Conservation (phyloP, 2,797 vertebrate species). For the Chiroxiphia lanceolata region DNA sequence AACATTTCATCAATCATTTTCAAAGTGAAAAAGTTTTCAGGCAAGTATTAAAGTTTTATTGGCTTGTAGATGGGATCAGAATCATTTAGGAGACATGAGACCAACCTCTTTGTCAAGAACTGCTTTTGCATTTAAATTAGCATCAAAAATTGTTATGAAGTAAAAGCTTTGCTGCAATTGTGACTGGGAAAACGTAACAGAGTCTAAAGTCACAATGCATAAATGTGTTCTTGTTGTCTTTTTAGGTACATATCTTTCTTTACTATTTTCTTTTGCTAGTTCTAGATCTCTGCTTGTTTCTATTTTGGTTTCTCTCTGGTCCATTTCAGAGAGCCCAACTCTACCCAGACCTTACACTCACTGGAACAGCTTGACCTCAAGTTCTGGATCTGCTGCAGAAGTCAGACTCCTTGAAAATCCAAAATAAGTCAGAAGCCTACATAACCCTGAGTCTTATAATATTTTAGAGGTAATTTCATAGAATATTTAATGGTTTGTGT, state of each 20-base stretch:
- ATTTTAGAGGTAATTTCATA: not conserved
- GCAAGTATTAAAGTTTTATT: not conserved
- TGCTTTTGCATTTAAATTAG: not conserved
- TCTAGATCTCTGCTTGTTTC: not conserved
- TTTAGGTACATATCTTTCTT: not conserved
- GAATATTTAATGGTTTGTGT: not conserved
- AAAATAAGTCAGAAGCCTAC: not conserved
- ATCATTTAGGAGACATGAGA: accelerated
- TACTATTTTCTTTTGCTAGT: not conserved
- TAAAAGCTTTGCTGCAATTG: not conserved
- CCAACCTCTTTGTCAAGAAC: not conserved
- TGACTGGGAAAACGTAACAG: not conserved
- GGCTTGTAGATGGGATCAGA: not conserved
- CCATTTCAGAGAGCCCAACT: not conserved
- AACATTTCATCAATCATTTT: not conserved
- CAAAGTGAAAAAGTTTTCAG: not conserved
- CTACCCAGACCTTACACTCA: not conserved
- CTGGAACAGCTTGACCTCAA: not conserved
- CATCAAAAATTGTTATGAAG: not conserved
- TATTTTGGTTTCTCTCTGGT: not conserved
- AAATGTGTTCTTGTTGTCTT: not conserved
- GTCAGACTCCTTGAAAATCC: not conserved
- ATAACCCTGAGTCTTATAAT: not conserved
- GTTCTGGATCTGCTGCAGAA: not conserved
- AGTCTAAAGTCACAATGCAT: not conserved